Evolutionary conservation across 2,888 invertebrate species (phyloP).

Genomic region (Copidosoma aretas): DNA sequence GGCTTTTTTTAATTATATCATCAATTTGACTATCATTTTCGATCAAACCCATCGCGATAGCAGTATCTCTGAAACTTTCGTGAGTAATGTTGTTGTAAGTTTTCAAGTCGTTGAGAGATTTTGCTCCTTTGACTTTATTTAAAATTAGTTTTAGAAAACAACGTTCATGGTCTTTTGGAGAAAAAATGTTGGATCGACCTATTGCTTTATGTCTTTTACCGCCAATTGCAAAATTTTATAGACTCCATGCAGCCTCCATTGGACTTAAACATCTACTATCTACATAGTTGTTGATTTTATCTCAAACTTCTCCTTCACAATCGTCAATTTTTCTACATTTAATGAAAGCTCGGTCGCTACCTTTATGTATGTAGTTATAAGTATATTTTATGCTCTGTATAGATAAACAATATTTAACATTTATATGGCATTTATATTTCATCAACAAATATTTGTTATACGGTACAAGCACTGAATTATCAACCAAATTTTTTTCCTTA

Average conservation of each 20-base stretch:
- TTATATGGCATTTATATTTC: no score
- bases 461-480: neutral
- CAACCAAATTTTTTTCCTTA: neutral
- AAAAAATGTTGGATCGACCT: neutral
- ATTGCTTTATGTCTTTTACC: neutral
- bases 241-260: constrained; percentile 7
- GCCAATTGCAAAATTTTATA: neutral
- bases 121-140: neutral
- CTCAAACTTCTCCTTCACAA: neutral
- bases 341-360: neutral
- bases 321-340: neutral
- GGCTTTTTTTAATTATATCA: no score
- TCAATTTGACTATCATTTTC: no score
- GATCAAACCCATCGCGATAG: no score
- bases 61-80: no score
- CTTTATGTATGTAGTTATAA: no score
- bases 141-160: neutral
- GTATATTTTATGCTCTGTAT: neutral
- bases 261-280: constrained; percentile 9
- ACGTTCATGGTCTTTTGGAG: neutral
- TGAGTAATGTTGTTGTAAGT: no score
- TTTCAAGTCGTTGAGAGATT: neutral
- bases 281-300: neutral
- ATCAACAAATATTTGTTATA: neutral
- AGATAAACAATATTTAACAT: neutral